phyloP scores from a whole-genome alignment of 2,113 vertebrate genomes.

The Penelope pileata region DNA sequence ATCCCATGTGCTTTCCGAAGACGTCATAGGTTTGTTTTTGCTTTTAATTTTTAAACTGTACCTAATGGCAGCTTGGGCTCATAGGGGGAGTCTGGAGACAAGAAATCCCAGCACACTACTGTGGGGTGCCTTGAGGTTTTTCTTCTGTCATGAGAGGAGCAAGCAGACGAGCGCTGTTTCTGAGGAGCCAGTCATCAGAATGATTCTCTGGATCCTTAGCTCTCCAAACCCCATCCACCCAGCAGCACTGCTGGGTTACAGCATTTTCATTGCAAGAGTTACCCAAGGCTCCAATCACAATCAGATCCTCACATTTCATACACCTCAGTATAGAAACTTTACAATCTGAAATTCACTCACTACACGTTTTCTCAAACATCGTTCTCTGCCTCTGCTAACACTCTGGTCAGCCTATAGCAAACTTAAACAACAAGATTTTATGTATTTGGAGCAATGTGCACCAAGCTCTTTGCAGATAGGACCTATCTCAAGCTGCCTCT shows the following conservation, averaged over 20 bases:
- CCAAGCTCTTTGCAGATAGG: neutral
- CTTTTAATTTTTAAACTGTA: conserved; percentile 11
- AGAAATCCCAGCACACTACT: neutral
- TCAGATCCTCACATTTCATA: neutral
- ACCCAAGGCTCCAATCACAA: neutral
- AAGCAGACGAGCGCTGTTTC: neutral
- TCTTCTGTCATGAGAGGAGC: neutral
- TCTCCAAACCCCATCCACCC: neutral
- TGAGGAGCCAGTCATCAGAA: neutral
- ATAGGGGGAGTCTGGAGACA: neutral
- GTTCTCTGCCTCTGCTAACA: neutral
- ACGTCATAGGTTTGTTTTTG: neutral
- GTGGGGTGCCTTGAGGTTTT: neutral
- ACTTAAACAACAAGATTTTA: neutral
- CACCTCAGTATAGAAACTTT: neutral
- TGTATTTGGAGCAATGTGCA: neutral
- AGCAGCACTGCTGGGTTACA: neutral
- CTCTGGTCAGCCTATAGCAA: neutral
- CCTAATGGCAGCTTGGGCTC: neutral
- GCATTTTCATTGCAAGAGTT: neutral
- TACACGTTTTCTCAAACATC: neutral
- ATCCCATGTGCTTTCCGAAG: neutral
- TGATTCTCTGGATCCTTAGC: neutral
- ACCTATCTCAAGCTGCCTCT: neutral
- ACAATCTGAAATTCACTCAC: neutral